Percentiles rank a stretch among this genome's conserved stretches.
Conservation (phyloP, 2,888 invertebrate species). For the Hedychridium roseum region DNA sequence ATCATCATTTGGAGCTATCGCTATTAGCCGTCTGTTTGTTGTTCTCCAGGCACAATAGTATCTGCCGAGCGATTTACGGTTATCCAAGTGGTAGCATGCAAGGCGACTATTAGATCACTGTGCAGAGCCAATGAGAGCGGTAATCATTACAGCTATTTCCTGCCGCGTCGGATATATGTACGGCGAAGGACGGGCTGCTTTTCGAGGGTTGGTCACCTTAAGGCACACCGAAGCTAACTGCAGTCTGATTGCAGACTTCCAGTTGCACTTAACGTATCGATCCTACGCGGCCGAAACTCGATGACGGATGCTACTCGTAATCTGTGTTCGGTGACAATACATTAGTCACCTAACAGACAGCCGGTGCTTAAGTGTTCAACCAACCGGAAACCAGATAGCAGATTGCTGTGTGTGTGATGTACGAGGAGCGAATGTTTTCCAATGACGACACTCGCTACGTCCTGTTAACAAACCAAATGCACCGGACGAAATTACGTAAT, state of each 20-base stretch:
- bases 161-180: conserved; percentile 6
- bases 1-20: no score
- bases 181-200: conserved; percentile 11
- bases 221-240: conserved; percentile 11
- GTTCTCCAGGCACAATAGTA: not conserved
- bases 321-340: conserved; percentile 40
- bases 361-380: conserved; percentile 30
- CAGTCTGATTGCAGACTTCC: conserved; percentile 28
- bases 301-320: conserved; percentile 25
- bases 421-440: no score
- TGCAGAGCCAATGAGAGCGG: conserved; percentile 20
- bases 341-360: conserved; percentile 46
- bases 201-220: conserved; percentile 14
- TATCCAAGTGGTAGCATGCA: conserved; percentile 21
- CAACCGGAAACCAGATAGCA: conserved; percentile 41
- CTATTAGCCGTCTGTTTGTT: not conserved
- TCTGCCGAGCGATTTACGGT: conserved; percentile 4
- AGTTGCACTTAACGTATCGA: conserved; percentile 28
- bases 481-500: no score
- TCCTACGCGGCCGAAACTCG: conserved; percentile 14
- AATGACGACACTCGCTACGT: no score
- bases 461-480: no score
- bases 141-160: conserved; percentile 27
- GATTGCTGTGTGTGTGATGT: conserved; percentile 36
- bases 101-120: conserved; percentile 21